phyloP scores from a whole-genome alignment of 2,113 vertebrate species.

The Colius striatus region DNA sequence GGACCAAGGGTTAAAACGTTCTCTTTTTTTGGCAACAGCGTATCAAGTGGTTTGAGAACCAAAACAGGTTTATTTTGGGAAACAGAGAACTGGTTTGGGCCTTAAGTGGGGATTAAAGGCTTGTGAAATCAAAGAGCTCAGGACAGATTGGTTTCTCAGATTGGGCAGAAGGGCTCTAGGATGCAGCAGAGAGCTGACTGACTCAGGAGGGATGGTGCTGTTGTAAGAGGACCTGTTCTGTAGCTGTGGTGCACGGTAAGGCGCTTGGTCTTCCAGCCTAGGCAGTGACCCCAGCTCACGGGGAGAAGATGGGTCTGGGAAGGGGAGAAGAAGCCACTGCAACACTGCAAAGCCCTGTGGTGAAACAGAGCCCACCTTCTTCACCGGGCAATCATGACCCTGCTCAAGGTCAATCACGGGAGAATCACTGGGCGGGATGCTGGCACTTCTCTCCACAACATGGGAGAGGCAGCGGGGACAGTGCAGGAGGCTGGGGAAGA shows the following conservation, averaged over 20 bases:
- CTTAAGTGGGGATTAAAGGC: neutral
- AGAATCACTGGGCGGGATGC: conserved; percentile 36
- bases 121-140: conserved; percentile 7
- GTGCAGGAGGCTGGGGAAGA: neutral
- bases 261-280: conserved; percentile 10
- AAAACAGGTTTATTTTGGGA: neutral
- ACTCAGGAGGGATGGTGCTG: neutral
- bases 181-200: neutral
- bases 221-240: neutral
- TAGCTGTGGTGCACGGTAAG: conserved; percentile 41
- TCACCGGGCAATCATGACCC: neutral
- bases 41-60: conserved; percentile 2
- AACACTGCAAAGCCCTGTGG: conserved; percentile 18
- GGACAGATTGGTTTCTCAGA: conserved; percentile 9
- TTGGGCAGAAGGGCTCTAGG: neutral
- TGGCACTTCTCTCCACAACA: conserved; percentile 20
- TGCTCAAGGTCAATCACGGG: conserved; percentile 24
- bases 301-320: neutral
- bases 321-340: neutral
- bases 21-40: neutral
- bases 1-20: neutral
- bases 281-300: conserved; percentile 31
- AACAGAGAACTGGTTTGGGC: conserved; percentile 16
- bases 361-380: neutral
- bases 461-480: conserved; percentile 16